phyloP scores from a whole-genome alignment of 2,888 invertebrate species.

The Cryptosula pallasiana region DNA sequence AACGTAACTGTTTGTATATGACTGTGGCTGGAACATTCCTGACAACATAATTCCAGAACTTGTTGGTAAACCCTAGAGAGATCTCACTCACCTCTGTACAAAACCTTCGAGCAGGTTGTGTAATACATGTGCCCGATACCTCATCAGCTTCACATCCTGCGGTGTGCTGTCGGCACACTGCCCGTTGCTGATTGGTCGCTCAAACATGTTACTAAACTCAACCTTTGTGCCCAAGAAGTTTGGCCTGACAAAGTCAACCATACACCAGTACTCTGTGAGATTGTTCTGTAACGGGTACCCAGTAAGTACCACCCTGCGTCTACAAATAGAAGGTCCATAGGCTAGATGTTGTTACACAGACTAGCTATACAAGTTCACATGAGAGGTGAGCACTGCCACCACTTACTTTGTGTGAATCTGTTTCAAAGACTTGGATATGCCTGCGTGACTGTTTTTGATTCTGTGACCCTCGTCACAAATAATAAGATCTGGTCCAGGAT shows the following conservation, averaged over 20 bases:
- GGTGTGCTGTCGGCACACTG: slow-evolving; percentile 96
- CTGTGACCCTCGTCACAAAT: slow-evolving; percentile 67
- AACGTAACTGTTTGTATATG: too few relatives aligned
- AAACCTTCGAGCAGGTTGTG: slow-evolving; percentile 91
- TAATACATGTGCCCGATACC: slow-evolving; percentile 89
- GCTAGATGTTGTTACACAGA: too few relatives aligned
- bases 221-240: slow-evolving; percentile 94
- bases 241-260: slow-evolving; percentile 97
- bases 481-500: slow-evolving; percentile 53
- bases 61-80: too few relatives aligned
- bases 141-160: slow-evolving; percentile 86
- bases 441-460: slow-evolving; percentile 95
- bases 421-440: slow-evolving; percentile 89
- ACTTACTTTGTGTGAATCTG: slow-evolving; percentile 74
- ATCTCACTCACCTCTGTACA: slow-evolving; percentile 74
- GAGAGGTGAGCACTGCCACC: too few relatives aligned
- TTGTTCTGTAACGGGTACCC: slow-evolving; percentile 99
- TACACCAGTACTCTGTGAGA: slow-evolving; percentile 83
- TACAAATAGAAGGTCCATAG: too few relatives aligned
- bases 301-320: slow-evolving; percentile 87
- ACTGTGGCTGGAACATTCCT: too few relatives aligned
- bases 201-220: slow-evolving; percentile 98
- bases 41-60: too few relatives aligned
- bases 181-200: slow-evolving; percentile 95
- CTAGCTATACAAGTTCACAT: too few relatives aligned